A percentile compares a stretch with the other conserved stretches of the same genome.
These are phyloP conservation scores for Aphidius gifuensis DNA, from an alignment of 1,140 invertebrate genomes.

Conservation along the genomic window DNA sequence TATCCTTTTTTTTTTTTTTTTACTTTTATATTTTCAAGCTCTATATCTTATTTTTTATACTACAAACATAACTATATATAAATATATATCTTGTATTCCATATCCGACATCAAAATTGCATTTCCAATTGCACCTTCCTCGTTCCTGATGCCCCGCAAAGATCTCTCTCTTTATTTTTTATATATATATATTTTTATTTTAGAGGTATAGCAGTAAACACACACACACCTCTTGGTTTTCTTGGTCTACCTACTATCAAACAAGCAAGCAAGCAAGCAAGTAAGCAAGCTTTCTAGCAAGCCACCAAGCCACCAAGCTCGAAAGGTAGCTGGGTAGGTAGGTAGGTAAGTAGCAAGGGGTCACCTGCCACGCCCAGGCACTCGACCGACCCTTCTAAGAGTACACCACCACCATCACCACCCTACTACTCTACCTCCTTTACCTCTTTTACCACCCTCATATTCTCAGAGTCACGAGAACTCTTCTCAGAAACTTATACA, in stretches of 20 bases:
- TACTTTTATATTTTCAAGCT: background rate
- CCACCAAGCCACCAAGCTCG: too few species aligned
- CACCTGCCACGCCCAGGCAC: conserved; percentile 22
- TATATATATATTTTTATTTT: too few species aligned
- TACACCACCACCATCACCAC: too few species aligned
- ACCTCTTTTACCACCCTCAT: background rate
- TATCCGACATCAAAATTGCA: conserved; percentile 42
- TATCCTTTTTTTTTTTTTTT: background rate
- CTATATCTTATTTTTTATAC: conserved; percentile 4
- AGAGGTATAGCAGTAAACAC: too few species aligned
- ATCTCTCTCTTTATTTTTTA: conserved; percentile 17
- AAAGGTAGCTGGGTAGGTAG: background rate
- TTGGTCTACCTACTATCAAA: too few species aligned
- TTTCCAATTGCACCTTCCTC: conserved; percentile 37
- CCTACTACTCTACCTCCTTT: background rate
- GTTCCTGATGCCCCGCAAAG: conserved; percentile 11
- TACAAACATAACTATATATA: background rate
- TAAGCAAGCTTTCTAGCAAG: too few species aligned
- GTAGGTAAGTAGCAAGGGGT: background rate
- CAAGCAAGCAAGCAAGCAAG: too few species aligned
- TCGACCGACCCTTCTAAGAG: background rate
- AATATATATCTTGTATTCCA: conserved; percentile 7
- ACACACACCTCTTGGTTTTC: too few species aligned
- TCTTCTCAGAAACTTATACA: conserved; percentile 14
- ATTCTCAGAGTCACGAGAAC: conserved; percentile 3